A percentile compares a stretch with the other conserved stretches of the same genome.
These are phyloP conservation scores for Cremastobaeus sp. DNA, from an alignment of 2,888 invertebrate species.

Conservation along the genomic window DNA sequence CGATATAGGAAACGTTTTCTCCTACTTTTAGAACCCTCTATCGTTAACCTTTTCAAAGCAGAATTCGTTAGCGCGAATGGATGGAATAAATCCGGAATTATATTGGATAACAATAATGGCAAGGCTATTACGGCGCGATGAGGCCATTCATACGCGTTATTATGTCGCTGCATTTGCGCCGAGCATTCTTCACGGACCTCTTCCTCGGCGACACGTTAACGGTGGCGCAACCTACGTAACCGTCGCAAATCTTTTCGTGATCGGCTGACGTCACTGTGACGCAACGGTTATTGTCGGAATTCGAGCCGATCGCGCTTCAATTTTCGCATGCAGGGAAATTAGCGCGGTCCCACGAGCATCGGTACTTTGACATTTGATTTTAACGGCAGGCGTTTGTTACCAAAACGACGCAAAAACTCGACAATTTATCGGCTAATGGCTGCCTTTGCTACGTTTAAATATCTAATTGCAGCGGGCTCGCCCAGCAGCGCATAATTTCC, in stretches of 20 bases:
- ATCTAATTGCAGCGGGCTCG: too few species aligned
- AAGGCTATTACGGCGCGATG: conserved; percentile 34
- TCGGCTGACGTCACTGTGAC: conserved; percentile 31
- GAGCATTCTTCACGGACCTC: conserved; percentile 6
- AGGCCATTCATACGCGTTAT: conserved; percentile 51
- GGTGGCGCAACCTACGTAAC: conserved; percentile 36
- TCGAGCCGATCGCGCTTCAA: conserved; percentile 41
- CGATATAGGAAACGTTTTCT: conserved; percentile 42
- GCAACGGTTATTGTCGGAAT: conserved; percentile 49
- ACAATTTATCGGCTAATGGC: conserved; percentile 41
- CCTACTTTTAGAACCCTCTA: conserved; percentile 16
- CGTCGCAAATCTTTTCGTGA: conserved; percentile 49
- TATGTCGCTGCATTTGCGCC: conserved; percentile 34
- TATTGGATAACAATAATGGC: conserved; percentile 57
- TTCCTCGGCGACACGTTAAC: conserved; percentile 10
- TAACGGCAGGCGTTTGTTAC: conserved; percentile 42
- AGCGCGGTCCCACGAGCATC: conserved; percentile 44
- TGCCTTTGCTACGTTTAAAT: conserved; percentile 14
- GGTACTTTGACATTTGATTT: conserved; percentile 50
- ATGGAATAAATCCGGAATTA: conserved; percentile 50
- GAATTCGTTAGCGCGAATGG: conserved; percentile 45
- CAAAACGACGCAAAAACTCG: conserved; percentile 50
- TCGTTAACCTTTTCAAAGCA: conserved; percentile 44
- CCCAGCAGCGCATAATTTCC: too few species aligned
- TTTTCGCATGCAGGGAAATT: conserved; percentile 48